Conservation (phyloP, 1,140 invertebrate genomes). For the Vanessa atalanta region DNA sequence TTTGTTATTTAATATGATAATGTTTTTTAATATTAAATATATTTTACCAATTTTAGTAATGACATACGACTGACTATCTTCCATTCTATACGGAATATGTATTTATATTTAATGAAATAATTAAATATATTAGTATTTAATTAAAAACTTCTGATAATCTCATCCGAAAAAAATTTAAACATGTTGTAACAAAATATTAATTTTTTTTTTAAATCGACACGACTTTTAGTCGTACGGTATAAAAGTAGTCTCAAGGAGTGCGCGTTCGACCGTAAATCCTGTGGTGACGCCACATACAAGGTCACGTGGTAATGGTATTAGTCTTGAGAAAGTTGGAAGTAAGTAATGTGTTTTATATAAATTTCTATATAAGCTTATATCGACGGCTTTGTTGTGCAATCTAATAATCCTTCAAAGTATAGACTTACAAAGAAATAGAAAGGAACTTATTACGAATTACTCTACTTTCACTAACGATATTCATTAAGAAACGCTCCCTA, state of each 20-base stretch:
- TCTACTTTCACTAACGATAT: too few species aligned
- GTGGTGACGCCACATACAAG: conserved; percentile 32
- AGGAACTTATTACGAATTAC: too few species aligned
- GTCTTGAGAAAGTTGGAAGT: conserved; percentile 20
- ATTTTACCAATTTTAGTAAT: too few species aligned
- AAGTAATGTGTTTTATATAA: conserved; percentile 20
- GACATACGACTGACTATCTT: too few species aligned
- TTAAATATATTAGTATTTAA: too few species aligned
- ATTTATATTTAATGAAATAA: too few species aligned
- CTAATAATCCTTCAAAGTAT: background rate
- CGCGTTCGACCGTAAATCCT: conserved; percentile 47
- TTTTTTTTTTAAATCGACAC: background rate
- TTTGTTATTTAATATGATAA: too few species aligned
- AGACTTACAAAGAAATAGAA: too few species aligned
- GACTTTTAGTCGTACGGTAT: conserved; percentile 32
- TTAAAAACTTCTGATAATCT: too few species aligned
- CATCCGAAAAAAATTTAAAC: background rate
- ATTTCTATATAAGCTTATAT: background rate
- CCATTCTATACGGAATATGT: too few species aligned
- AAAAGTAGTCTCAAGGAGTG: conserved; percentile 40
- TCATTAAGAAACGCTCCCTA: too few species aligned
- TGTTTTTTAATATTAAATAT: too few species aligned
- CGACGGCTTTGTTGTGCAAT: background rate
- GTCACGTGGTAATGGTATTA: conserved; percentile 32
- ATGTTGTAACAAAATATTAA: background rate